Percentiles rank a stretch among this genome's conserved stretches.
Conservation (phyloP, 2,888 invertebrate genomes). For the Spodoptera littoralis region DNA sequence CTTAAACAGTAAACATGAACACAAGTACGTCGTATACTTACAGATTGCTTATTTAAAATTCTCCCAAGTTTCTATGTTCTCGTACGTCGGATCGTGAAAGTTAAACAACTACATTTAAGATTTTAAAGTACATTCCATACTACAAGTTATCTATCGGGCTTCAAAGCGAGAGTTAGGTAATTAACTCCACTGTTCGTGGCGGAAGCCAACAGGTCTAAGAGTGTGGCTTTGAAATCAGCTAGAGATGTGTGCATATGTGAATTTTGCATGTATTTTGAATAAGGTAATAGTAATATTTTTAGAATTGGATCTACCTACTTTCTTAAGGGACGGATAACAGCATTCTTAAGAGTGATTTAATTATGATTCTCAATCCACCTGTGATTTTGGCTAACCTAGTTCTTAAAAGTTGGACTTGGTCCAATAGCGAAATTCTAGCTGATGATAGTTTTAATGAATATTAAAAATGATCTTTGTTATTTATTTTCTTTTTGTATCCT, state of each 20-base stretch:
- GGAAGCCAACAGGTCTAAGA: conserved; percentile 55
- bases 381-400: too few relatives aligned
- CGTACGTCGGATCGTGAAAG: conserved; percentile 37
- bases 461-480: too few relatives aligned
- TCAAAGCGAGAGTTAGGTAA: conserved; percentile 64
- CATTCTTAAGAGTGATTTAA: too few relatives aligned
- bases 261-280: neutral
- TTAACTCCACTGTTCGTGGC: conserved; percentile 62
- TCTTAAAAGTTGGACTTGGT: too few relatives aligned
- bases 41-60: conserved; percentile 48
- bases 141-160: conserved; percentile 52
- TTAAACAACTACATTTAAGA: conserved; percentile 55
- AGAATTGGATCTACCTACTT: too few relatives aligned
- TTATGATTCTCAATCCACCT: too few relatives aligned
- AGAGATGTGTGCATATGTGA: conserved; percentile 2
- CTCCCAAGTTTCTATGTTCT: conserved; percentile 33
- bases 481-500: too few relatives aligned
- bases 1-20: conserved; percentile 20
- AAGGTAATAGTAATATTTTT: too few relatives aligned
- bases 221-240: conserved; percentile 38
- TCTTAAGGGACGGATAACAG: too few relatives aligned
- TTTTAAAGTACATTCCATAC: conserved; percentile 50
- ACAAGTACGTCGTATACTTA: conserved; percentile 24
- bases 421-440: too few relatives aligned
- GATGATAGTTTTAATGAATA: too few relatives aligned